phyloP scores from a whole-genome alignment of 2,113 vertebrate genomes.

The Semicossyphus pulcher region DNA sequence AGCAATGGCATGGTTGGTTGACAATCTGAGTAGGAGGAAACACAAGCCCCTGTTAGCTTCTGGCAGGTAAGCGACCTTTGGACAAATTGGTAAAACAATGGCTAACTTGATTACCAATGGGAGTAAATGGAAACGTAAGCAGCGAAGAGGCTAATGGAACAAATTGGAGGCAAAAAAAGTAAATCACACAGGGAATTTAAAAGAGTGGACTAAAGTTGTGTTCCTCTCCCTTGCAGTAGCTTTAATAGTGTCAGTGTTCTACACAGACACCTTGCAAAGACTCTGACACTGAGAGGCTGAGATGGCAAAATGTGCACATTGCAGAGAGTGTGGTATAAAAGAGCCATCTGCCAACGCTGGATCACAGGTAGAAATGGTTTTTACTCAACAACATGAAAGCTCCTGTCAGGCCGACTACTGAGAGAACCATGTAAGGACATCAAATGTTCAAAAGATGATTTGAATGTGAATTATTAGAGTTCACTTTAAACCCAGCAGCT shows the following conservation, averaged over 20 bases:
- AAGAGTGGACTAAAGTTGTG: background rate
- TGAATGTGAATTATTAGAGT: constrained; percentile 41
- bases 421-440: constrained; percentile 44
- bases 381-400: constrained; percentile 63
- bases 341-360: constrained; percentile 49
- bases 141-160: background rate
- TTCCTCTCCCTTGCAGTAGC: background rate
- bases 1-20: too few relatives aligned
- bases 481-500: constrained; percentile 26
- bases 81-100: background rate
- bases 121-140: background rate
- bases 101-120: background rate
- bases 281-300: constrained; percentile 22
- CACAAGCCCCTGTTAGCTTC: too few relatives aligned
- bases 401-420: constrained; percentile 25
- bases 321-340: constrained; percentile 45
- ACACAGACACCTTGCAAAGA: constrained; percentile 6
- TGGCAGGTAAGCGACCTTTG: too few relatives aligned
- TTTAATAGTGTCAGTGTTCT: constrained; percentile 5
- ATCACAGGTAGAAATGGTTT: constrained; percentile 54
- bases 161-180: background rate
- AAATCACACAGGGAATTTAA: background rate
- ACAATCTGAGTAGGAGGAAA: too few relatives aligned
- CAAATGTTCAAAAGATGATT: constrained; percentile 57
- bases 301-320: constrained; percentile 46